Evolutionary conservation across 2,888 invertebrate genomes (phyloP), one percentile per base, ranked within the genome.

Genomic region (Synanthedon myopaeformis): DNA sequence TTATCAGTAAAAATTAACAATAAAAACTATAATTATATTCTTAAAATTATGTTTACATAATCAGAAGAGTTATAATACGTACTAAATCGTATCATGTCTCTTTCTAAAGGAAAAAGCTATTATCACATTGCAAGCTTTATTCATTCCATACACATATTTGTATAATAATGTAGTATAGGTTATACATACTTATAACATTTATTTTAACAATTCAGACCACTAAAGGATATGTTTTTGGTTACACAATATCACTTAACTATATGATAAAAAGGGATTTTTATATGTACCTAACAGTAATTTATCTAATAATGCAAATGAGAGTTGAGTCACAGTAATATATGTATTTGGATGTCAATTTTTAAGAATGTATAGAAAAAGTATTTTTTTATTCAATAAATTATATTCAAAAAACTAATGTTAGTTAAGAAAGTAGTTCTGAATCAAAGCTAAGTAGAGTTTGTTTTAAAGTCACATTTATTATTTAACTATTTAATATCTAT

Each of bases 381-480:
- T 3, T n/a, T 42, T n/a, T 42, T 10, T 42, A 42, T 42, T 42
- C 4, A n/a, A 42, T n/a, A 11, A n/a, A 13, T 42, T n/a, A 42
- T 42, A 8, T 49, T 17, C 4, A 23, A 23, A 4, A 23, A 23
- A 23, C 23, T 23, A 5, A 23, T 23, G 23, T 23, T 23, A 23
- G 23, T 23, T 23, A 23, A 23, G 6, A 45, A 56, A 55, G 57
- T 10, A 61, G 63, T 54, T 41, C 10, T 53, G 57, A 56, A 66
- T 63, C 61, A 52, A 60, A 63, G 61, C 63, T 62, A 68, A 70
- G 64, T 65, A 59, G 60, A 60, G 57, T 55, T 23, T 61, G 55
- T 72, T 66, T 69, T 74, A 83, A 72, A 86, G 87, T 87, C 85
- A 87, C 86, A 87, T 83, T 85, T 83, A 85, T 86, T 86, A 87